Evolutionary conservation across 1,140 invertebrate species (phyloP).

Genomic region (Anoplolepis gracilipes): DNA sequence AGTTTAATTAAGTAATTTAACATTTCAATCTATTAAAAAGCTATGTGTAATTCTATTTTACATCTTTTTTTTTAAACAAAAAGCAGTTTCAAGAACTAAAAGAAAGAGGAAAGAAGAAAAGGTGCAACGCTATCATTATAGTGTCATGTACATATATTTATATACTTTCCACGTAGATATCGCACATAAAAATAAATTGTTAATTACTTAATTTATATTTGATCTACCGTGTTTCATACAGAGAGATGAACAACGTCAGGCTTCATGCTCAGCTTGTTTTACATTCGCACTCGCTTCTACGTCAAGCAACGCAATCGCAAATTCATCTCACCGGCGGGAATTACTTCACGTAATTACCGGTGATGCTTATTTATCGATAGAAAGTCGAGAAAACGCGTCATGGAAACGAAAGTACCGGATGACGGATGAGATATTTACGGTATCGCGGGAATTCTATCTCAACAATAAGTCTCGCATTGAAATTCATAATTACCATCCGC

Average conservation of each 20-base stretch:
- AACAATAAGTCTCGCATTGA: neutral
- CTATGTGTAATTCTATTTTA: neutral
- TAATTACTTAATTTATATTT: neutral
- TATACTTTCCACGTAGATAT: neutral
- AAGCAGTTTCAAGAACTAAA: neutral
- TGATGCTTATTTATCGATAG: constrained; percentile 65
- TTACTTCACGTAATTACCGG: constrained; percentile 41
- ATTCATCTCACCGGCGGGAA: constrained; percentile 13
- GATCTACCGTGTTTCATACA: neutral
- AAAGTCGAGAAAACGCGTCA: constrained; percentile 57
- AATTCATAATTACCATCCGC: constrained; percentile 37
- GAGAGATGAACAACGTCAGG: neutral
- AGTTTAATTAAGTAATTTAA: neutral
- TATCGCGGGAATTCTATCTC: constrained; percentile 47
- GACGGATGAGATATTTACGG: constrained; percentile 10
- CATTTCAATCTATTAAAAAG: neutral
- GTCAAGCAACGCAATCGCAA: neutral
- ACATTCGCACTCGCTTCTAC: neutral
- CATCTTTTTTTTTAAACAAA: constrained; percentile 5
- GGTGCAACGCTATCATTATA: neutral
- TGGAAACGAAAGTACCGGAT: constrained; percentile 61
- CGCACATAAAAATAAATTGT: neutral
- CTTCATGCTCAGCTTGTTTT: constrained; percentile 43
- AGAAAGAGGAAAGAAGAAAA: neutral
- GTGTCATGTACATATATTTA: neutral